Base-by-base conservation (phyloP, 2,888 invertebrate species). In the Pristionchus arcanus region DNA sequence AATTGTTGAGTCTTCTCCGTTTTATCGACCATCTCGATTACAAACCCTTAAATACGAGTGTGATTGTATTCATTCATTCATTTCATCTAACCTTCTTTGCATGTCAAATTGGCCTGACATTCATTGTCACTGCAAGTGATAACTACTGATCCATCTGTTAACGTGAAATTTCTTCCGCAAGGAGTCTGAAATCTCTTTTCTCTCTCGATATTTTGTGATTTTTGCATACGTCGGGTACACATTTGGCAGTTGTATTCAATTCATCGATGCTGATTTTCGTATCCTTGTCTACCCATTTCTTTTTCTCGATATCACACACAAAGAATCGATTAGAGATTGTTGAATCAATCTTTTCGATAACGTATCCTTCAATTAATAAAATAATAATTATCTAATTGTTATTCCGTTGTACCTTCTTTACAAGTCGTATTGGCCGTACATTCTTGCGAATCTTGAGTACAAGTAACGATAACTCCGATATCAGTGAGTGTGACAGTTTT, bases 281-380 rank as follows among this genome's bases (percentile, higher is more conserved):
- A 37, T 77, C 77, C 25, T 77, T 77, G 49, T 77, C 77, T 25
- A 77, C 77, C 77, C 77, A 77, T 77, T 77, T 37, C 42, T 77
- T 77, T 37, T 42, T 37, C 25, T 34, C 16, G 11, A 31, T n/a
- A 77, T 77, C 77, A 37, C 77, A 77, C 25, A 42, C 49, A 37
- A 77, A 77, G 25, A 25, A 19, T 77, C 34, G 37, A 19, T 37
- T 68, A n/a, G n/a, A n/a, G n/a, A n/a, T 68, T 9, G 28, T 28
- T 9, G 21, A 21, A n/a, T n/a, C 31, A 28, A 49, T 49, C 42
- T n/a, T 68, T 16, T 68, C 68, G 68, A 68, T 68, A n/a, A 68
- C 68, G 28, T n/a, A 68, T 31, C 68, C 68, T 68, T 49, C 42
- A 49, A 49, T 49, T 11, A 11, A 28, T 49, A 11, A n/a, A 25